These are phyloP conservation scores for Harpalus rufipes DNA, from an alignment of 2,888 invertebrate species.

Conservation along the genomic window DNA sequence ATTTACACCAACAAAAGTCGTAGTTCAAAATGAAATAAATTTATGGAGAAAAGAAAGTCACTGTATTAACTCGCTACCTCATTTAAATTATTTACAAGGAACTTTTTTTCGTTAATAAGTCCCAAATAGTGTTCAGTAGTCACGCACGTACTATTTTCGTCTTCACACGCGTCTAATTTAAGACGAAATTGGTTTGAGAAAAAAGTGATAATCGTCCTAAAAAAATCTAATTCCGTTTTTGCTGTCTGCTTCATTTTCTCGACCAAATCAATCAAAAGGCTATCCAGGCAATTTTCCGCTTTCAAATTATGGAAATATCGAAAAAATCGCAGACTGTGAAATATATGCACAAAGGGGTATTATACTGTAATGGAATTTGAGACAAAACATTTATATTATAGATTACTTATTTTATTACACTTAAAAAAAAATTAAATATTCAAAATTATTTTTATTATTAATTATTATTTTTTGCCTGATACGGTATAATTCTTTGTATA, in stretches of 20 bases:
- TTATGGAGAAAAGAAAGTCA: background rate
- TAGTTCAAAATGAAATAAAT: background rate
- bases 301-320: constrained; percentile 37
- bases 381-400: no score
- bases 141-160: constrained; percentile 36
- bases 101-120: constrained; percentile 11
- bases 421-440: no score
- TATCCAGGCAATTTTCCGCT: constrained; percentile 39
- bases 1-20: background rate
- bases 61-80: background rate
- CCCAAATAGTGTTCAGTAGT: constrained; percentile 37
- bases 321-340: background rate
- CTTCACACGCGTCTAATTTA: constrained; percentile 39
- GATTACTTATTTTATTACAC: no score
- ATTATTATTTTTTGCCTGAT: no score
- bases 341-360: background rate
- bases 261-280: constrained; percentile 45
- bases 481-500: no score
- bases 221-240: constrained; percentile 49
- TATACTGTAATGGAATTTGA: no score
- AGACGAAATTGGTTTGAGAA: constrained; percentile 50
- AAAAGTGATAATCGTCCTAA: constrained; percentile 41
- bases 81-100: constrained; percentile 25
- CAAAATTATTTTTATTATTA: no score
- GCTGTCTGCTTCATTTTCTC: constrained; percentile 7